A percentile compares a stretch with the other conserved stretches of the same genome.
Conservation (phyloP, 2,888 invertebrate genomes). For the Auanema freiburgensis region DNA sequence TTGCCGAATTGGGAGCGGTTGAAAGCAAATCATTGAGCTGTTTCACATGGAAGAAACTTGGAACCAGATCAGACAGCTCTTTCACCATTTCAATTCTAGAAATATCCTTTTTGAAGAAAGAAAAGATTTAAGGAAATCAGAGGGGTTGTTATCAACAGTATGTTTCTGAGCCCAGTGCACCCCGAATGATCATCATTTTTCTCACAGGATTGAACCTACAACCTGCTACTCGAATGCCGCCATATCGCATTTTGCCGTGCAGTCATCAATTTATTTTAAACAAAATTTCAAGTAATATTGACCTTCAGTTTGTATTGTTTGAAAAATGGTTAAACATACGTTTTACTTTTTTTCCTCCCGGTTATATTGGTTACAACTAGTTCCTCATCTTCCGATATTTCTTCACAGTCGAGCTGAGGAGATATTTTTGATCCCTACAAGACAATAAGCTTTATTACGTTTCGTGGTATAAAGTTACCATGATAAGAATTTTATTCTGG, state of each 20-base stretch:
- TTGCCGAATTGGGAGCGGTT: slow-evolving; percentile 39
- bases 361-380: slow-evolving; percentile 6
- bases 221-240: too few relatives aligned
- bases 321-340: not conserved
- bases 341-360: slow-evolving; percentile 22
- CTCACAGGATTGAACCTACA: slow-evolving; percentile 1
- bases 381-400: slow-evolving; percentile 19
- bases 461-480: slow-evolving; percentile 18
- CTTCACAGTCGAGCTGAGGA: slow-evolving; percentile 8
- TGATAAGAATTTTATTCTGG: slow-evolving; percentile 52
- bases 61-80: slow-evolving; percentile 67
- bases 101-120: not conserved
- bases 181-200: slow-evolving; percentile 38
- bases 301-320: not conserved
- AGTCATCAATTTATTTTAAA: too few relatives aligned
- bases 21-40: slow-evolving; percentile 53
- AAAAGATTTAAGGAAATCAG: too few relatives aligned
- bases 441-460: not conserved
- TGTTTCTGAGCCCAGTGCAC: slow-evolving; percentile 47
- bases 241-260: too few relatives aligned
- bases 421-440: slow-evolving; percentile 15
- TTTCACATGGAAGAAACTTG: slow-evolving; percentile 64
- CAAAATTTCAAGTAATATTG: not conserved
- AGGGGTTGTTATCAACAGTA: too few relatives aligned
- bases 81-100: slow-evolving; percentile 62